Base-by-base conservation (phyloP, 2,797 vertebrate species). In the Lophotriccus pileatus region DNA sequence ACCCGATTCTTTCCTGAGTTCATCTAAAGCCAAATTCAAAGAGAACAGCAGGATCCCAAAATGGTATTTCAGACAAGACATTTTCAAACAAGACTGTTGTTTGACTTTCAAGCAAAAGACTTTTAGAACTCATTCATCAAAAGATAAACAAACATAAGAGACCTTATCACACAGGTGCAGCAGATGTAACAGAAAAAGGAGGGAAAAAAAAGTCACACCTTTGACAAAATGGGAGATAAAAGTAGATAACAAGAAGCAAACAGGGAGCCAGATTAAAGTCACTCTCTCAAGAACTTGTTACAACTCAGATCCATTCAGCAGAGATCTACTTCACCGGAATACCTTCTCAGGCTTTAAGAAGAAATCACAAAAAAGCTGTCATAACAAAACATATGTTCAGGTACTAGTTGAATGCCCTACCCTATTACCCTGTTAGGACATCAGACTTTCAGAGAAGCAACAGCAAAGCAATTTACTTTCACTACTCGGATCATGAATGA, bases 61-160 rank as follows among this genome's bases (percentile, higher is more conserved):
- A 89, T 13, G 32, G 6, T 87, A 85, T 80, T 94, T 94, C 78
- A 87, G 75, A 92, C 58, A 84, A 94, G 78, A 87, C 72, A 49
- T 37, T 93, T 95, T 86, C 83, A 94, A 95, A 84, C 66, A 93
- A 84, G 74, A 73, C 60, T 77, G 60, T 53, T 93, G 84, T 81
- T 86, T 87, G 79, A 87, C 85, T 94, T 94, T 64, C 62, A 92
- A 89, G 80, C 27, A 90, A 81, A 75, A 93, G 72, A 78, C 63
- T 91, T 95, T 89, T 60, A 90, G 78, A 92, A 94, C 56, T 90
- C 59, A 73, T 90, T 94, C 81, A 95, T 95, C 94, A 96, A 90
- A 95, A 89, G 80, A 70, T 84, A 95, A 94, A 96, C 68, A 96
- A 96, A 88, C 84, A 80, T 90, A 53, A 90, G 70, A 89, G 88